A percentile compares a stretch with the other conserved stretches of the same genome.
Evolutionary conservation across 1,140 invertebrate genomes (phyloP).

Genomic region (Chrysomallon squamiferum): DNA sequence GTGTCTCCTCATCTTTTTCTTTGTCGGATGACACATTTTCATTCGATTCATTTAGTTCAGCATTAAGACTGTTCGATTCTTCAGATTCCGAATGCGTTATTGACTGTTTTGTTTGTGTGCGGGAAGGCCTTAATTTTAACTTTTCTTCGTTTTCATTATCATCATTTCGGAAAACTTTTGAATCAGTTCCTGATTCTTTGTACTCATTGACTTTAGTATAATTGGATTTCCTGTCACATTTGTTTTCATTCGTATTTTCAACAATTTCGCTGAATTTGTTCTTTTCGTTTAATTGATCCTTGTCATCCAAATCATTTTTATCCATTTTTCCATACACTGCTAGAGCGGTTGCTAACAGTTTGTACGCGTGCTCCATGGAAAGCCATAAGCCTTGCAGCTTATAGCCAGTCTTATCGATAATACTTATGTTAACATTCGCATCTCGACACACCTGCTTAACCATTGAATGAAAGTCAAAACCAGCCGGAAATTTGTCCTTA

Average conservation of each 20-base stretch:
- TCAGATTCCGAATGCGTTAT: too few species aligned
- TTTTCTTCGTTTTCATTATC: not conserved
- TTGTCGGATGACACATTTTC: not conserved
- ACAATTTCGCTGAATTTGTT: not conserved
- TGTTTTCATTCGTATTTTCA: not conserved
- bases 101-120: too few species aligned
- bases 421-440: slow-evolving; percentile 16
- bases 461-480: slow-evolving; percentile 27
- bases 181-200: not conserved
- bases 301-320: not conserved
- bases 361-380: slow-evolving; percentile 22
- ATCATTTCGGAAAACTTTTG: not conserved
- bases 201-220: not conserved
- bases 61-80: too few species aligned
- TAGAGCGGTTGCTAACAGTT: slow-evolving; percentile 15
- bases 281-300: not conserved
- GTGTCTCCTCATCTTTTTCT: too few species aligned
- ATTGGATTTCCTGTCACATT: not conserved
- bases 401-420: not conserved
- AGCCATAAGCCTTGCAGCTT: slow-evolving; percentile 19
- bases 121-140: too few species aligned
- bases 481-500: slow-evolving; percentile 12
- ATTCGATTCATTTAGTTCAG: too few species aligned
- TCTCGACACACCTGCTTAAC: slow-evolving; percentile 18
- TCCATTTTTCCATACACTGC: slow-evolving; percentile 12